phyloP scores from a whole-genome alignment of 2,113 vertebrate species.

The Ornithorhynchus anatinus region DNA sequence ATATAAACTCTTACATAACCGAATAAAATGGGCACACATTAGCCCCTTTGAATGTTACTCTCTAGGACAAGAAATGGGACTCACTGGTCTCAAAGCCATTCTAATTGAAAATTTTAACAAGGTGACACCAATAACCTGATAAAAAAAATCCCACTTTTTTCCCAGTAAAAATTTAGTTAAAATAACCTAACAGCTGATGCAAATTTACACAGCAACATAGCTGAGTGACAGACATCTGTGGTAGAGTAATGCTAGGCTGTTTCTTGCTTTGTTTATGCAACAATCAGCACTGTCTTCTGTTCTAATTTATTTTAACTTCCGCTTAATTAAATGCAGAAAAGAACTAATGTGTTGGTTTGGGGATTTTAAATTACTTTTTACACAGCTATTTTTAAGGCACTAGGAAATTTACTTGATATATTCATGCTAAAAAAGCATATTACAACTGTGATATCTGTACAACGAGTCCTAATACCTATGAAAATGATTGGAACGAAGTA shows the following conservation, averaged over 20 bases:
- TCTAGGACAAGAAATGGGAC: no score
- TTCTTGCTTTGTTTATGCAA: slow-evolving; percentile 60
- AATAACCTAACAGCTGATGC: slow-evolving; percentile 29
- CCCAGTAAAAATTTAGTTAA: slow-evolving; percentile 11
- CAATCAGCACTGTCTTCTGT: slow-evolving; percentile 55
- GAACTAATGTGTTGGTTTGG: slow-evolving; percentile 60
- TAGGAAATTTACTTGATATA: slow-evolving; percentile 54
- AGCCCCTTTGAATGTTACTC: no score
- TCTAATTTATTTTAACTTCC: slow-evolving; percentile 66
- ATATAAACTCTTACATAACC: no score
- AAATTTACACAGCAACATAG: slow-evolving; percentile 24
- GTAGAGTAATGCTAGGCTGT: slow-evolving; percentile 36
- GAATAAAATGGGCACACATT: no score
- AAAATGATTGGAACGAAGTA: no score
- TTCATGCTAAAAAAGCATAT: slow-evolving; percentile 38
- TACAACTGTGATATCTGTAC: slow-evolving; percentile 36
- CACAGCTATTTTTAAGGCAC: slow-evolving; percentile 64
- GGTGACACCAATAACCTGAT: no score
- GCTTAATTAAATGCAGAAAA: slow-evolving; percentile 66
- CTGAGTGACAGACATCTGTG: slow-evolving; percentile 45
- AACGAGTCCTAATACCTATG: no score
- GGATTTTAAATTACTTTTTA: slow-evolving; percentile 60
- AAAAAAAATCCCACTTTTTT: background rate
- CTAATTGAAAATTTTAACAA: no score
- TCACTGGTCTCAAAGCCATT: no score